phyloP scores from a whole-genome alignment of 2,113 vertebrate species.

The Puma concolor region DNA sequence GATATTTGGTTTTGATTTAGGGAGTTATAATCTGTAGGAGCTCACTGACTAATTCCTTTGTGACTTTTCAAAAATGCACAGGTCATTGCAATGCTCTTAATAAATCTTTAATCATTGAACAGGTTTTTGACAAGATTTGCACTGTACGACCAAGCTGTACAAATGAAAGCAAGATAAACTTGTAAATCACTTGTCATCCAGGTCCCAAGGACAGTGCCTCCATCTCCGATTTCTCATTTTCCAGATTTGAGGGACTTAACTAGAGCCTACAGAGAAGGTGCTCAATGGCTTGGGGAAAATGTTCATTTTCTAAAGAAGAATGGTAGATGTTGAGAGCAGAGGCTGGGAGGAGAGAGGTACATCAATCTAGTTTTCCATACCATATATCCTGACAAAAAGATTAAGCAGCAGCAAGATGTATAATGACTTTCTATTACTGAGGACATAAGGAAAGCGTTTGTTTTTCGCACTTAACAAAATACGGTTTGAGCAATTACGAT shows the following conservation, averaged over 20 bases:
- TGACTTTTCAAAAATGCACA: slow-evolving; percentile 11
- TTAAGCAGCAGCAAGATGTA: neutral
- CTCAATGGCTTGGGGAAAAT: neutral
- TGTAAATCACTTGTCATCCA: neutral
- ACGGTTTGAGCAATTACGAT: neutral
- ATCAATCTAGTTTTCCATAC: neutral
- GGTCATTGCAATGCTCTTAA: neutral
- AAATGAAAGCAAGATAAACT: neutral
- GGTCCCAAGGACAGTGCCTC: neutral
- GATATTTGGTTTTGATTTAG: slow-evolving; percentile 11
- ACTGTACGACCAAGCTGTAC: neutral
- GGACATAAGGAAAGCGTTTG: neutral
- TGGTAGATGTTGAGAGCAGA: neutral
- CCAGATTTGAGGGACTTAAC: neutral
- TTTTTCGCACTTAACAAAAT: slow-evolving; percentile 40
- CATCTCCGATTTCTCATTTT: neutral
- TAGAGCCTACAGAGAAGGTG: neutral
- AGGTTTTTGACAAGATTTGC: slow-evolving; percentile 24
- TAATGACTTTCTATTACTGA: neutral
- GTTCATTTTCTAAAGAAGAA: neutral
- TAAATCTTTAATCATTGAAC: neutral
- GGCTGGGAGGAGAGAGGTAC: neutral
- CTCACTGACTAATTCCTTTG: neutral
- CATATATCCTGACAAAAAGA: neutral
- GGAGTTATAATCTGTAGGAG: neutral